Base-by-base conservation (phyloP, 2,888 invertebrate species). In the Atherix ibis region DNA sequence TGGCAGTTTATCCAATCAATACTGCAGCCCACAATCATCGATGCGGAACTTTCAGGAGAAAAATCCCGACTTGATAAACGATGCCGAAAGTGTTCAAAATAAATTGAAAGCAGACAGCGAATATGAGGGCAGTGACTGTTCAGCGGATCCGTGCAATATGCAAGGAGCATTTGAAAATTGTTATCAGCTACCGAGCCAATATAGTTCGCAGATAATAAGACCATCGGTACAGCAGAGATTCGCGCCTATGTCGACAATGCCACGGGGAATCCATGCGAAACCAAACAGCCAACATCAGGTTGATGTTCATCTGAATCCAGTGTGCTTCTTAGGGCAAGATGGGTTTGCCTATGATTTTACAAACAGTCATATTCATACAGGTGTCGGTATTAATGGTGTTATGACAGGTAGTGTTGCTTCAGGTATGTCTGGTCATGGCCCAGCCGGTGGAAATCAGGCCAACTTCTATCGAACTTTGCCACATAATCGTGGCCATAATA, bases 51-150 rank as follows among this genome's bases (percentile, higher is more conserved):
- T 66, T 45, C 37, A 37, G 45, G 80, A 81, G 54, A 76, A 75
- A 58, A 81, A 81, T 59, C 81, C 81, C 35, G 81, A 82, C 62
- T 66, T 82, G 53, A 77, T 82, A 54, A 81, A 76, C 59, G 81
- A 80, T 52, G 76, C 75, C 45, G 78, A 78, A 62, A 74, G 65
- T 43, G 66, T 67, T 2, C 67, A 64, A 31, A 65, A 64, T 19
- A 49, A 55, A 44, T 58, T 53, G 46, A 56, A 55, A 40, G 58
- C 40, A 42, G 63, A 44, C 42, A 58, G 41, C 43, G 53, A 60
- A 18, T 64, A 63, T 31, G 61, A 56, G 2, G 53, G 57, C 17
- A 56, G 53, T 36, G 61, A 62, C 10, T 58, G 58, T 28, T 52
- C 51, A 26, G 38, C 33, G 27, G 52, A 50, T 4, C 50, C 52